These are phyloP conservation scores for Pangasianodon hypophthalmus DNA, from an alignment of 2,113 vertebrate species.

Conservation along the genomic window DNA sequence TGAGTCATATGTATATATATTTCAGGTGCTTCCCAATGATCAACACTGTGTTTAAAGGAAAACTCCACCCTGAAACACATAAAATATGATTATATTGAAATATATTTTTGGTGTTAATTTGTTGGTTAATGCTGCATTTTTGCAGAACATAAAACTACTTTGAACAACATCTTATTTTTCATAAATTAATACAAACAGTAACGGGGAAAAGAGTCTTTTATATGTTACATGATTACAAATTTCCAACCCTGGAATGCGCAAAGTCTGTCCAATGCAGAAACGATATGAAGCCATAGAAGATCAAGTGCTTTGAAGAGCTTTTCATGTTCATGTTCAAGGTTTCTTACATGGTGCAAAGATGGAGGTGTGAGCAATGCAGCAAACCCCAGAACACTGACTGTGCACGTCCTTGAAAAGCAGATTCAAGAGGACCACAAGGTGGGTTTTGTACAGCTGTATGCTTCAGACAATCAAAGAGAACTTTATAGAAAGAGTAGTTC, in stretches of 20 bases:
- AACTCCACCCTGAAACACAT: background rate
- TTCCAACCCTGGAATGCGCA: conserved; percentile 50
- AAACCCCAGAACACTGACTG: conserved; percentile 30
- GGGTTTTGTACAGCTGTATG: conserved; percentile 18
- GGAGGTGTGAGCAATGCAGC: conserved; percentile 54
- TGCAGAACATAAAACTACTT: background rate
- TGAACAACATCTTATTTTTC: background rate
- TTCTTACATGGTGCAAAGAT: conserved; percentile 52
- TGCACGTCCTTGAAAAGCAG: conserved; percentile 31
- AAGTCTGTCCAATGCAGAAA: conserved; percentile 40
- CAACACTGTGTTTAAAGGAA: background rate
- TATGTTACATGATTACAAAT: background rate
- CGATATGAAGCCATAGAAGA: conserved; percentile 71
- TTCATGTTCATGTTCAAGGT: conserved; percentile 61
- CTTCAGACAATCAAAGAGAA: background rate
- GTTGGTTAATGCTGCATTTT: background rate
- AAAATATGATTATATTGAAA: background rate
- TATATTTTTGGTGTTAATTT: background rate
- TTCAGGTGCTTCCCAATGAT: background rate
- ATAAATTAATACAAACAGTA: background rate
- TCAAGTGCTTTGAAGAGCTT: conserved; percentile 67
- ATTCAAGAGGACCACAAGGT: conserved; percentile 26
- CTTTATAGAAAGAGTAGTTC: background rate
- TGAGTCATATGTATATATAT: background rate
- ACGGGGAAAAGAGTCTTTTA: background rate